phyloP scores from a whole-genome alignment of 2,113 vertebrate genomes.

The Hippocampus barbouri region DNA sequence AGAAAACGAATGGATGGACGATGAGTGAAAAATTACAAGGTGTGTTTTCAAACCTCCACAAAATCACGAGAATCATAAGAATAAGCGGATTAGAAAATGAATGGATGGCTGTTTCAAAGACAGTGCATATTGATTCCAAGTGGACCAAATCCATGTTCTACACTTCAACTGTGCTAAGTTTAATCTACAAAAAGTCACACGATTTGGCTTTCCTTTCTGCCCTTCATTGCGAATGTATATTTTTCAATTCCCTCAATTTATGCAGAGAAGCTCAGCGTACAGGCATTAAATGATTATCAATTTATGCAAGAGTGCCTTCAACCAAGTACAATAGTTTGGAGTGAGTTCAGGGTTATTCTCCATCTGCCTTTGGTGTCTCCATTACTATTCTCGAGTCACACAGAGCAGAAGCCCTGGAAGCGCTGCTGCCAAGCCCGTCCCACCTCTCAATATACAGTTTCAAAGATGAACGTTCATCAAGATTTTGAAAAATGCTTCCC shows the following conservation, averaged over 20 bases:
- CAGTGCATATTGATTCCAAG: too few relatives aligned
- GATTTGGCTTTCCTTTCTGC: not conserved
- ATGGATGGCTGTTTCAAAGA: too few relatives aligned
- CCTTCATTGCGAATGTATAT: not conserved
- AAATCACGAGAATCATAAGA: too few relatives aligned
- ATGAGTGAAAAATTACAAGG: too few relatives aligned
- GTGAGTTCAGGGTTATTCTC: conserved; percentile 30
- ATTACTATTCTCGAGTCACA: conserved; percentile 20
- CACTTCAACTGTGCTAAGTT: too few relatives aligned
- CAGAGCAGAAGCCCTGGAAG: conserved; percentile 35
- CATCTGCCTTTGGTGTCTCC: conserved; percentile 40
- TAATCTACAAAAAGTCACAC: not conserved
- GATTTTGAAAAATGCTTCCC: conserved; percentile 73
- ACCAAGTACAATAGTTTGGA: not conserved
- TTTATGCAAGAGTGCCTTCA: not conserved
- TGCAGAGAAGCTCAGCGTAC: not conserved
- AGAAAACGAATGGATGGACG: too few relatives aligned
- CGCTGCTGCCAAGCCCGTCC: conserved; percentile 46
- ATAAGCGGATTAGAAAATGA: too few relatives aligned
- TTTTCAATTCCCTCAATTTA: not conserved
- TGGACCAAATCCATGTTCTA: too few relatives aligned
- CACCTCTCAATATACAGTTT: conserved; percentile 43
- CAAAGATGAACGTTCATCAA: conserved; percentile 74
- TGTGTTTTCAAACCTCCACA: too few relatives aligned
- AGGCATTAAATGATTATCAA: not conserved